Base-by-base conservation (phyloP, 2,113 vertebrate genomes). In the Bucco capensis region DNA sequence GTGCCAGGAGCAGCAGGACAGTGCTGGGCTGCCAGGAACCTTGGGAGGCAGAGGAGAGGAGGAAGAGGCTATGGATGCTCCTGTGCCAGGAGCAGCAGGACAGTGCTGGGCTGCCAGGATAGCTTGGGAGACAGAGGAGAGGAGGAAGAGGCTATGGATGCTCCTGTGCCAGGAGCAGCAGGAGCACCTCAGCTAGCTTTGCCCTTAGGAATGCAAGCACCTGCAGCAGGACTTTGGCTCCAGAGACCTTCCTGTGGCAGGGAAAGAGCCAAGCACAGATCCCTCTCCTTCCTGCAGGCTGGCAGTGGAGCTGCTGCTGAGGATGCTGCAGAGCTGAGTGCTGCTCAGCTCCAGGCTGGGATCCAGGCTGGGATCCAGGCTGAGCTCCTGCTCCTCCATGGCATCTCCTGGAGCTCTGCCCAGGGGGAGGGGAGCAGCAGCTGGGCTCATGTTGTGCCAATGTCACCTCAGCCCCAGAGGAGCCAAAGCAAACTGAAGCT, bases 1-100 rank as follows among this genome's bases (percentile, higher is more conserved):
- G n/a, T n/a, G n/a, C n/a, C n/a, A n/a, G n/a, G n/a, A n/a, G n/a
- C n/a, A n/a, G n/a, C n/a, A 30, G 1, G 19, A 46, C 60, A 84
- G 64, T 33, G 0, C 0, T 5, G 67, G 40, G n/a, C 22, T 62
- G 23, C n/a, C 21, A 33, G 76, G 71, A n/a, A 1, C 25, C 1
- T 21, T 23, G 56, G 19, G 75, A 27, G 42, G 74, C 5, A 3
- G 62, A 53, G 24, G 21, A 5, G 56, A 2, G 7, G 83, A 56
- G 18, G 73, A 19, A 8, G 42, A 69, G 28, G 73, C 44, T 5
- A 46, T 2, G 31, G 47, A 35, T 2, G n/a, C n/a, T n/a, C n/a
- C n/a, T n/a, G n/a, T n/a, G n/a, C n/a, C n/a, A n/a, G n/a, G n/a
- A n/a, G n/a, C n/a, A n/a, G n/a, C n/a, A 30, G 1, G 19, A 46